Conservation (phyloP, 2,888 invertebrate genomes). For the Athalia circularis region DNA sequence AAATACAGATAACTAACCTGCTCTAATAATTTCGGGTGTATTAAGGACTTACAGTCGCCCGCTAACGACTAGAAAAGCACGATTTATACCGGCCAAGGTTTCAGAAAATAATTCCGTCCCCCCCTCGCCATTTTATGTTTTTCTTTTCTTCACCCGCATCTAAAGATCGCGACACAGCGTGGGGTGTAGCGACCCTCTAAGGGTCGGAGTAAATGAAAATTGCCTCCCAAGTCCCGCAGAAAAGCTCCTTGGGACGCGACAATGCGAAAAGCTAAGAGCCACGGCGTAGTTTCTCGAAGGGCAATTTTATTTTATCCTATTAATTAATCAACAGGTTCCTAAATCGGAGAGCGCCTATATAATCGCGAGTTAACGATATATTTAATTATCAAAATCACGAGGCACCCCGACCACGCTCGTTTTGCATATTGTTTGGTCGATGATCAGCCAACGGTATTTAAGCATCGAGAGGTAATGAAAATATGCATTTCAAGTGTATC, state of each 20-base stretch:
- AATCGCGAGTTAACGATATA: too few species aligned
- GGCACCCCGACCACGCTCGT: too few species aligned
- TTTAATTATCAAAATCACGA: too few species aligned
- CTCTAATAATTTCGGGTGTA: neutral
- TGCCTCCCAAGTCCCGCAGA: constrained; percentile 7
- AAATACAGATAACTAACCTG: neutral
- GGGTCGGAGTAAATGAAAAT: constrained; percentile 25
- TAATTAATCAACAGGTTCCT: constrained; percentile 26
- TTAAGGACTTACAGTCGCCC: neutral
- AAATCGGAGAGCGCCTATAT: too few species aligned
- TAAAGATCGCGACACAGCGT: neutral
- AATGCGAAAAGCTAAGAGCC: constrained; percentile 12
- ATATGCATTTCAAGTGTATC: too few species aligned
- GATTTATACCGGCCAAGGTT: constrained; percentile 16
- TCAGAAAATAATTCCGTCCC: constrained; percentile 8
- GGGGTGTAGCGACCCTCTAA: constrained; percentile 15
- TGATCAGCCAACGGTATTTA: too few species aligned
- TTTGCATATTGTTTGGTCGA: too few species aligned
- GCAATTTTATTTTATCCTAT: constrained; percentile 22
- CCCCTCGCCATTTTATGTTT: neutral
- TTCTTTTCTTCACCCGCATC: neutral
- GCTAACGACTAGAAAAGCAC: constrained; percentile 7
- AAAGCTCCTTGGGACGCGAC: constrained; percentile 26
- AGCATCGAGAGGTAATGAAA: too few species aligned
- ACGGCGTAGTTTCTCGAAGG: neutral